Evolutionary conservation across 1,140 invertebrate species (phyloP).

Genomic region (Zaprionus capensis): DNA sequence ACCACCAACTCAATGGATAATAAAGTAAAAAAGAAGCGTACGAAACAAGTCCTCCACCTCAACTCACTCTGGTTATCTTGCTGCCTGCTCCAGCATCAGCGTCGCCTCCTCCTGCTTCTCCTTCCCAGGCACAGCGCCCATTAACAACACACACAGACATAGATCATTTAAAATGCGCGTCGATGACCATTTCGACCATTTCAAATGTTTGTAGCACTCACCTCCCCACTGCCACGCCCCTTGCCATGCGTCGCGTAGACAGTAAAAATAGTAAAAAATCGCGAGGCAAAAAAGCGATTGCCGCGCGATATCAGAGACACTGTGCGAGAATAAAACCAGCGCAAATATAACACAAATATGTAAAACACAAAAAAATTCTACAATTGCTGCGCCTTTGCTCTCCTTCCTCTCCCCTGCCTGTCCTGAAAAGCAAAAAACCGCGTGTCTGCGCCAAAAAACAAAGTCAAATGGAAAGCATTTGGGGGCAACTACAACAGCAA

Average conservation of each 20-base stretch:
- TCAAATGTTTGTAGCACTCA: constrained; percentile 60
- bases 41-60: constrained; percentile 15
- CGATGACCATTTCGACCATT: constrained; percentile 69
- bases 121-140: constrained; percentile 39
- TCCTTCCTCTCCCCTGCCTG: neutral
- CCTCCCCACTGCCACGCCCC: constrained; percentile 30
- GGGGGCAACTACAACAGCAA: constrained; percentile 52
- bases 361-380: constrained; percentile 75
- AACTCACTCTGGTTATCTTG: neutral
- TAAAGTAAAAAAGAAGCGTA: constrained; percentile 50
- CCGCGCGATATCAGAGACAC: constrained; percentile 42
- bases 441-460: constrained; percentile 82
- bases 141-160: constrained; percentile 58
- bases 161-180: constrained; percentile 83
- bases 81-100: constrained; percentile 2
- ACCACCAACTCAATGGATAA: constrained; percentile 52
- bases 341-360: constrained; percentile 81
- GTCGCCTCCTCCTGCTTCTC: neutral
- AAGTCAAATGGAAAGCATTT: constrained; percentile 79
- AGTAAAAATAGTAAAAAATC: constrained; percentile 73
- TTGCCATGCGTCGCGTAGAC: constrained; percentile 58
- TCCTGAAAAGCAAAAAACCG: constrained; percentile 51
- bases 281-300: constrained; percentile 19
- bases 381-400: constrained; percentile 69
- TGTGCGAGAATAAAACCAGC: constrained; percentile 72